These are phyloP conservation scores for Acanthopagrus latus DNA, from an alignment of 2,797 vertebrate genomes.

Conservation along the genomic window DNA sequence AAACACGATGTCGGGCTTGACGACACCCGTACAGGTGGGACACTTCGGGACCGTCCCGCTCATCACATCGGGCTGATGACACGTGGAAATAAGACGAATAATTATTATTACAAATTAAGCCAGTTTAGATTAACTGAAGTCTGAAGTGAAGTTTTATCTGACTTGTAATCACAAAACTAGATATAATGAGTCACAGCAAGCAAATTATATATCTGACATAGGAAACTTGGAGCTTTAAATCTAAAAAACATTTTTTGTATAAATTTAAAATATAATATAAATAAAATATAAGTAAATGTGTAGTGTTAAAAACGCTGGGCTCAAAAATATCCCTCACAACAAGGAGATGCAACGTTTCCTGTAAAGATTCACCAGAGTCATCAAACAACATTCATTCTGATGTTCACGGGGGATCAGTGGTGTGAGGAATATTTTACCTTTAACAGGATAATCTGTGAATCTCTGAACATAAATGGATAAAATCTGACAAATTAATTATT, in stretches of 20 bases:
- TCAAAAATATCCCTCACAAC: background rate
- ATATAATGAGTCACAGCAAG: no score
- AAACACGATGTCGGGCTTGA: conserved; percentile 96
- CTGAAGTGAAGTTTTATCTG: no score
- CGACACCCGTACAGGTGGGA: conserved; percentile 87
- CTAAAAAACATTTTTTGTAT: no score
- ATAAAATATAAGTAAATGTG: background rate
- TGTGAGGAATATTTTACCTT: no score
- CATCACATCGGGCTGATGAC: conserved; percentile 88
- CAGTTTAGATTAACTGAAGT: background rate
- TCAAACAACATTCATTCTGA: background rate
- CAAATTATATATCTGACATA: no score
- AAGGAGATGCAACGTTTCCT: background rate
- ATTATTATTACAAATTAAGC: background rate
- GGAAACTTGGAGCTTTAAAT: no score
- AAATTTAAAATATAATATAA: no score
- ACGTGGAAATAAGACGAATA: background rate
- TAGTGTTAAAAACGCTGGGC: background rate
- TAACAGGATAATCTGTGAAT: background rate
- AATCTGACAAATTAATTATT: no score
- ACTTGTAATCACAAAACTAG: no score
- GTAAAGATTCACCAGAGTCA: background rate
- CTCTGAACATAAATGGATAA: background rate
- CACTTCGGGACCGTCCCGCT: conserved; percentile 89
- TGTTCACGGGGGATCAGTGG: no score